Base-by-base conservation (phyloP, 2,797 vertebrate species). In the Mormyrops attenuatus region DNA sequence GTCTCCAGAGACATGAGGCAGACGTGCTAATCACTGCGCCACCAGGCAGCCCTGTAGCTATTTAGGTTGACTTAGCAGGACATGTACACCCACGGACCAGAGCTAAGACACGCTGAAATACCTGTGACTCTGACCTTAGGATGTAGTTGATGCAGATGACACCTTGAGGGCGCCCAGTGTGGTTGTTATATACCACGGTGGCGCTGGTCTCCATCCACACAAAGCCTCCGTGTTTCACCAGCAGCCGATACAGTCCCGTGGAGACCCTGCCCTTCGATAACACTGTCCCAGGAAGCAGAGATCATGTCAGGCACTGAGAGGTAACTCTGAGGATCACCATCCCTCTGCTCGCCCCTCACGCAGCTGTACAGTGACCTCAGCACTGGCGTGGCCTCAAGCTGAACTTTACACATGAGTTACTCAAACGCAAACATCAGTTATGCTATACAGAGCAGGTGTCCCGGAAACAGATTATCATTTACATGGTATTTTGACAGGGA, bases 141-240 rank as follows among this genome's bases (percentile, higher is more conserved):
- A 94, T 88, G 85, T 94, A 93, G 90, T 94, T 94, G 91, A 93
- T 89, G 86, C 94, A 94, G 89, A 94, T 49, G 22, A 94, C 88
- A 34, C 85, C 92, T 89, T 93, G 92, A 7, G 92, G 91, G 22
- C 91, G 89, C 20, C 92, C 91, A 22, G 90, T 93, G 6, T 3
- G 90, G 88, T 52, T 88, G 85, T 90, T 90, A 85, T 91, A 93
- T 52, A 93, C 90, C 53, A 94, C 88, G n/a, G 92, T 84, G 0
- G 93, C 93, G 0, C 93, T 91, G 2, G 93, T 94, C 91, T 94
- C 91, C n/a, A 90, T 91, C 94, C 94, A 94, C 69, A 93, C 90
- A 20, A 93, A 94, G 11, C 94, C 94, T 9, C 94, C 93, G 0
- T 88, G 77, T 80, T 93, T 91, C 53, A 91, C 91, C 88, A 94